Base-by-base conservation (phyloP, 2,888 invertebrate genomes). In the Pseudoips prasinana region DNA sequence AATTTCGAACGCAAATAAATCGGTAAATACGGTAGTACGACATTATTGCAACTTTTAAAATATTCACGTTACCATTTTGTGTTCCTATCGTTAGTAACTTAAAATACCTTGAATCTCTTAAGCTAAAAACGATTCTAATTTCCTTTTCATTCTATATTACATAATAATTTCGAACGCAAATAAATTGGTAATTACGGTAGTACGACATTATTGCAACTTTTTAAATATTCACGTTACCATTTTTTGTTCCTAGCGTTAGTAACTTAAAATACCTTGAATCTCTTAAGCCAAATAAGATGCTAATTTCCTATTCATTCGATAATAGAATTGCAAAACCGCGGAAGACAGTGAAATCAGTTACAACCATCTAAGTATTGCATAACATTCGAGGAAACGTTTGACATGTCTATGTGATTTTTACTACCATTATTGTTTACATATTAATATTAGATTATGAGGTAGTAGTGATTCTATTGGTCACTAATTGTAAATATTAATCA, bases 1-100 rank as follows among this genome's bases (percentile, higher is more conserved):
- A 77, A 56, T 51, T 46, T 68, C 72, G 72, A 75, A 74, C 67
- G 43, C 41, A 38, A 67, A 47, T 72, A 74, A 76, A 72, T 68
- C 52, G 40, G 70, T 48, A 53, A 9, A 14, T 29, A 37, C 23
- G 53, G 55, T 48, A 38, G 18, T 33, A 26, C 69, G 71, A 51
- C 56, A 54, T 55, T 72, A 74, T 35, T 63, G 59, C 62, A 66
- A 52, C 43, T 47, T 49, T 58, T 60, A 58, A 60, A 63, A 57
- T 54, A 52, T 45, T 43, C 43, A 22, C 34, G 27, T 27, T n/a
- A 28, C 25, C 42, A 33, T 43, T 25, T 44, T 33, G 40, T 29
- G 38, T 14, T 5, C 2, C 5, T 14, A 14, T 14, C 5, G 14
- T 14, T 3, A 3, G 14, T n/a, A n/a, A n/a, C 3, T 14, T 14